Evolutionary conservation across 2,888 invertebrate genomes (phyloP).

Genomic region (Horisme vitalbata): DNA sequence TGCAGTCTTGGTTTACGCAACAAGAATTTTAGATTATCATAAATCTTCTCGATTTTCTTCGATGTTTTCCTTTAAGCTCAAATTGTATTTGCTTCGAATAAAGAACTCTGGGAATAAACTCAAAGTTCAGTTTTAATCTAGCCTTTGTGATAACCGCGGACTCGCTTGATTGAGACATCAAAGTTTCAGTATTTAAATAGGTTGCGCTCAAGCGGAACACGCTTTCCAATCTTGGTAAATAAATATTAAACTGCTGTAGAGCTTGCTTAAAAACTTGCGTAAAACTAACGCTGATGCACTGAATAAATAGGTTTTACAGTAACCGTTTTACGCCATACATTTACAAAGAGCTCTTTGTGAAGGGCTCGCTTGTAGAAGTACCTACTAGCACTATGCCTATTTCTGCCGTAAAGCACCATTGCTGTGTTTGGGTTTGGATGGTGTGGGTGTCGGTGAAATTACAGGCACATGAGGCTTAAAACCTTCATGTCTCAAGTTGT

Average conservation of each 20-base stretch:
- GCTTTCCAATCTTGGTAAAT: neutral
- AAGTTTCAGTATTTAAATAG: slow-evolving; percentile 13
- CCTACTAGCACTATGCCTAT: too few species aligned
- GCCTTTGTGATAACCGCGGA: slow-evolving; percentile 19
- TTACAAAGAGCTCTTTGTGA: too few species aligned
- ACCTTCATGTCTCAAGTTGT: too few species aligned
- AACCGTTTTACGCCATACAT: too few species aligned
- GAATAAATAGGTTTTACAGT: too few species aligned
- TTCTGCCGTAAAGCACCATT: too few species aligned
- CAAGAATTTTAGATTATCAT: neutral
- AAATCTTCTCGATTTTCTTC: neutral
- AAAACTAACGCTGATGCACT: too few species aligned
- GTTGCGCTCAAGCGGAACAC: neutral
- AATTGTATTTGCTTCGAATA: slow-evolving; percentile 11
- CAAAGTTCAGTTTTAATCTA: slow-evolving; percentile 4
- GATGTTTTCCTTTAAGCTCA: neutral
- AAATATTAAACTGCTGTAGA: neutral
- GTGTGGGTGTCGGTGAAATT: too few species aligned
- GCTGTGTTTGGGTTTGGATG: too few species aligned
- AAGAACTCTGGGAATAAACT: slow-evolving; percentile 7
- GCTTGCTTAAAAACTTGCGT: too few species aligned
- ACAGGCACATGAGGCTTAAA: too few species aligned
- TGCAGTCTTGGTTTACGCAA: neutral
- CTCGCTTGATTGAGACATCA: slow-evolving; percentile 12
- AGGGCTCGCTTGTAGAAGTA: too few species aligned